These are phyloP conservation scores for Calypte anna DNA, from an alignment of 2,113 vertebrate genomes.

Conservation along the genomic window DNA sequence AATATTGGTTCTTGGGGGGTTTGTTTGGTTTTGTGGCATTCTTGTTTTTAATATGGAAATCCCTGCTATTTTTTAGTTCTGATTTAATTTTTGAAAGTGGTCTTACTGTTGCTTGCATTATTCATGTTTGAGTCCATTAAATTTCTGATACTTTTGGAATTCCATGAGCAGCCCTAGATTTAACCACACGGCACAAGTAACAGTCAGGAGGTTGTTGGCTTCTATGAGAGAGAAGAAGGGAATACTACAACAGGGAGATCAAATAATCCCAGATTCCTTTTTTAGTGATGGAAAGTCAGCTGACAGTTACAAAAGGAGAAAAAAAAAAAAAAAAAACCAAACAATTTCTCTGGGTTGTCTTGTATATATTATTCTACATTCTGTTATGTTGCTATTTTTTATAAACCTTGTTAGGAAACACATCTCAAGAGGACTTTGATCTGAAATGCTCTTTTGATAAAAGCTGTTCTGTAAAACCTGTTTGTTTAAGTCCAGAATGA, in stretches of 20 bases:
- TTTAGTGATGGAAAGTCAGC: background rate
- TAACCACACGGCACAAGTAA: background rate
- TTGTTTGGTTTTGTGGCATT: background rate
- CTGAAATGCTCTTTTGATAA: background rate
- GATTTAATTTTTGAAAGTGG: background rate
- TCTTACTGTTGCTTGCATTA: background rate
- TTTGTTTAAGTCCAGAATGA: background rate
- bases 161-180: background rate
- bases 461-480: background rate
- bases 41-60: rapidly evolving
- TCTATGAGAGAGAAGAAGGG: background rate
- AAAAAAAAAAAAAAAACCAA: background rate
- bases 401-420: background rate
- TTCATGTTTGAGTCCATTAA: background rate
- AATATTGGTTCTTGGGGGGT: background rate
- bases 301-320: background rate
- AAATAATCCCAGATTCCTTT: background rate
- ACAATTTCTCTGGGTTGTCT: background rate
- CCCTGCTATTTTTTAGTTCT: background rate
- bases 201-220: background rate
- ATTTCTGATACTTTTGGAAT: background rate
- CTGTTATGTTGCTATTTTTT: background rate
- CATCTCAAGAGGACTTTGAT: background rate
- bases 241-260: background rate
- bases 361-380: background rate